These are phyloP conservation scores for Copidosoma aretas DNA, from an alignment of 2,888 invertebrate species.

Conservation along the genomic window DNA sequence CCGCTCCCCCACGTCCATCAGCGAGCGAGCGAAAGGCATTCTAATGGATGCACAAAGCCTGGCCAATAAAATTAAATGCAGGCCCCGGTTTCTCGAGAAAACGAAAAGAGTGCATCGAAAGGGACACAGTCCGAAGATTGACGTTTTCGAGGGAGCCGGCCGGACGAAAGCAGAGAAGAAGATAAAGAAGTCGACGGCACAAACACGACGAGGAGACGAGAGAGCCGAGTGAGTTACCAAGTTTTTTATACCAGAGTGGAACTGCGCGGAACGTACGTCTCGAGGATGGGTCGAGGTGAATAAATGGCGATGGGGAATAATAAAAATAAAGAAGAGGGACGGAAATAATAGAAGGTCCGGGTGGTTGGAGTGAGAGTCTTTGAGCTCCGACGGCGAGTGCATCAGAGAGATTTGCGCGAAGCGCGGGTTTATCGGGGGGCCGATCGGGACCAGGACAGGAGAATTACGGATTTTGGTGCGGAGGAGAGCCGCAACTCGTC, in stretches of 20 bases:
- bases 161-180: conserved; percentile 11
- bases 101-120: neutral
- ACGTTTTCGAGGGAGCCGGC: neutral
- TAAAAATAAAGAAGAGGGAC: conserved; percentile 16
- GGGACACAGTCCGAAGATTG: neutral
- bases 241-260: neutral
- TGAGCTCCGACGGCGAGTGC: conserved; percentile 19
- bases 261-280: neutral
- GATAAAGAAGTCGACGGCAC: neutral
- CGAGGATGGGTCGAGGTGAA: neutral
- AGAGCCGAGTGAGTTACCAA: conserved; percentile 5
- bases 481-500: conserved; percentile 29
- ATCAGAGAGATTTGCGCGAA: conserved; percentile 49
- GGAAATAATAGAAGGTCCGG: neutral
- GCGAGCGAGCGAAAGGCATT: neutral
- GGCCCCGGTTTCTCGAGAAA: neutral
- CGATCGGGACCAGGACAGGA: conserved; percentile 43
- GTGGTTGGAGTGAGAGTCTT: neutral
- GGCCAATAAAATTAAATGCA: neutral
- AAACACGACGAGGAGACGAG: neutral
- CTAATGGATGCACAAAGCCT: neutral
- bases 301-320: conserved; percentile 21
- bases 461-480: conserved; percentile 53
- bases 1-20: neutral
- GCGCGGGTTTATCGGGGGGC: conserved; percentile 49